These are phyloP conservation scores for Megaleporinus macrocephalus DNA, from an alignment of 2,113 vertebrate genomes.

Conservation along the genomic window DNA sequence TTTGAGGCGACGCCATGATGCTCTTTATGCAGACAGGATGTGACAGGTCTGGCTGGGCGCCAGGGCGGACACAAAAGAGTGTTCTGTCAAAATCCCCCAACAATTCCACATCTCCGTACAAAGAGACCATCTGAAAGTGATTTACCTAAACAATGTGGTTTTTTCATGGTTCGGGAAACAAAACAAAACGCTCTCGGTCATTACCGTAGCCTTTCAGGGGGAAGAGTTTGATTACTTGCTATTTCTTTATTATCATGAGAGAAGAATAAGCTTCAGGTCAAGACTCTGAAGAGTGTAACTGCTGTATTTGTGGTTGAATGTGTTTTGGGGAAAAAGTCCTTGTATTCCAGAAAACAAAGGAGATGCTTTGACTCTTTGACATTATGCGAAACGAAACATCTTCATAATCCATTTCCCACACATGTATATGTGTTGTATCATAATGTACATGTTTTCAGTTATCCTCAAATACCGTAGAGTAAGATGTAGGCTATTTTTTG, in stretches of 20 bases:
- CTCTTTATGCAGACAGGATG: conserved; percentile 82
- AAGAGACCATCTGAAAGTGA: conserved; percentile 91
- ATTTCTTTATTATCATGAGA: conserved; percentile 57
- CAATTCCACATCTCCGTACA: conserved; percentile 87
- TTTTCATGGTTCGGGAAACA: conserved; percentile 85
- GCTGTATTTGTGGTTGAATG: conserved; percentile 6
- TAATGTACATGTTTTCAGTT: neutral
- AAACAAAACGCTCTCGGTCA: conserved; percentile 79
- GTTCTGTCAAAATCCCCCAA: conserved; percentile 91
- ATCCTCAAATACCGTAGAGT: neutral
- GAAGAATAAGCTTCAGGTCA: neutral
- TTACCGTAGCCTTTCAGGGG: conserved; percentile 82
- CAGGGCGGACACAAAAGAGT: conserved; percentile 87
- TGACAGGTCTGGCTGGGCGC: conserved; percentile 82
- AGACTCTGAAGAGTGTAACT: neutral
- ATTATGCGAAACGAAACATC: neutral
- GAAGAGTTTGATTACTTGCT: conserved; percentile 84
- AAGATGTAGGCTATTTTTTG: neutral
- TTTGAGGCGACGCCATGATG: conserved; percentile 77
- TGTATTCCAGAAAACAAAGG: neutral
- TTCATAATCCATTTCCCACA: conserved; percentile 7
- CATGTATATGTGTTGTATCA: neutral
- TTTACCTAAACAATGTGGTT: conserved; percentile 89
- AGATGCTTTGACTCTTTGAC: neutral
- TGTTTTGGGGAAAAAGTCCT: neutral